Evolutionary conservation across 1,140 invertebrate genomes (phyloP).

Genomic region (Drosophila kanapiae): DNA sequence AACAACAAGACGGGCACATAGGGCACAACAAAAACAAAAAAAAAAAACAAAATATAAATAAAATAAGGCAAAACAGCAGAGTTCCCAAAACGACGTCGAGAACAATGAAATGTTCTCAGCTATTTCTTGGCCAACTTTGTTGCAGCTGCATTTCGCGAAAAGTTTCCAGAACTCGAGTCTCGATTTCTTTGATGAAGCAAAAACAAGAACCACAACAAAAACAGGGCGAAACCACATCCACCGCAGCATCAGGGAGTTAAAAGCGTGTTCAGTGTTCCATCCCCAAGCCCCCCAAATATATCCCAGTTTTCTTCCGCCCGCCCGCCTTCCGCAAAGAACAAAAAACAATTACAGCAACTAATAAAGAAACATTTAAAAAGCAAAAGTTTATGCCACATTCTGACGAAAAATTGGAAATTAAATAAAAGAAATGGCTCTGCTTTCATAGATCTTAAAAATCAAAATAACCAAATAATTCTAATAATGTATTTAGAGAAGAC

Average conservation of each 20-base stretch:
- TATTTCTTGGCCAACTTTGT: constrained; percentile 63
- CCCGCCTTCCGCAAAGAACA: constrained; percentile 20
- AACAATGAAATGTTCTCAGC: constrained; percentile 45
- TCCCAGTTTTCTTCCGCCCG: background rate
- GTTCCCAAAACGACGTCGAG: constrained; percentile 31
- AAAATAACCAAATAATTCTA: no score
- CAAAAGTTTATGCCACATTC: constrained; percentile 67
- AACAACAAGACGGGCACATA: constrained; percentile 12
- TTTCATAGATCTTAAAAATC: background rate
- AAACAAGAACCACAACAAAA: constrained; percentile 42
- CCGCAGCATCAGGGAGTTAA: constrained; percentile 41
- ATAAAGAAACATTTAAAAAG: constrained; percentile 84
- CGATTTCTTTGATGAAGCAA: constrained; percentile 72
- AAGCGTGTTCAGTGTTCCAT: constrained; percentile 41
- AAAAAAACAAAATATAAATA: constrained; percentile 38
- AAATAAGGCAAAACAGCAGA: constrained; percentile 37
- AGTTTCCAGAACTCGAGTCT: constrained; percentile 65
- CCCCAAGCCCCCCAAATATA: constrained; percentile 4
- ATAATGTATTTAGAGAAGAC: no score
- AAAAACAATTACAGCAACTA: constrained; percentile 82
- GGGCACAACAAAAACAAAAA: background rate
- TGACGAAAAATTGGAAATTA: background rate
- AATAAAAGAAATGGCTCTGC: no score
- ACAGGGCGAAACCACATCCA: constrained; percentile 43
- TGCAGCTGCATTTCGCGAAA: constrained; percentile 71